Base-by-base conservation (phyloP, 1,140 invertebrate species). In the Lysiphlebus fabarum region DNA sequence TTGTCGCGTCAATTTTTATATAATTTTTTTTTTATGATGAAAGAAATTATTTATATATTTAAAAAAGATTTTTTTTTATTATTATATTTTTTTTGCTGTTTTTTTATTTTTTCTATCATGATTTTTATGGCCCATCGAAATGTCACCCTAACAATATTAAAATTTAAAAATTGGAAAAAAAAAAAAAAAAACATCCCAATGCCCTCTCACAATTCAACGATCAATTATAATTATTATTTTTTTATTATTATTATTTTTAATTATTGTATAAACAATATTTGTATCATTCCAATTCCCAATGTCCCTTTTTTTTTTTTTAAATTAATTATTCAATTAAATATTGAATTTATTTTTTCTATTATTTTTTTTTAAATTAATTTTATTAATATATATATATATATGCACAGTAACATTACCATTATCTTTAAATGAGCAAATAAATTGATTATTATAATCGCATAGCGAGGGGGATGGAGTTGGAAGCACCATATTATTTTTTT, bases 401-500 rank as follows among this genome's bases (percentile, higher is more conserved):
- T 67, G 59, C 62, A 68, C 59, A 66, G 59, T 56, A 62, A 58
- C 56, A 33, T 62, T 71, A 73, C 54, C 64, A 58, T 75, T 75
- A 75, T 64, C 58, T 70, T 73, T 74, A 76, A 55, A 70, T 74
- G 74, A 76, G 73, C 72, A 75, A 75, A 75, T 72, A 68, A 73
- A 72, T 75, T 73, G 73, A 75, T 76, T 76, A 75, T 71, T 74
- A 71, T 66, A 57, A 72, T 62, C 67, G 57, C 47, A 61, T 26
- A 59, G 59, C 63, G 62, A 56, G 58, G 57, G 62, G 54, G 53
- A 56, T 61, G 58, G 59, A 58, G 56, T 47, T 64, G 57, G 58
- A 64, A 58, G 59, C 61, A 49, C 57, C 57, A 38, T 48, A 47
- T 17, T 53, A 17, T 33, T 53, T 42, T 14, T n/a, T 33, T 37